Conservation (phyloP, 2,797 vertebrate genomes). For the Petrocephalus sullivani region DNA sequence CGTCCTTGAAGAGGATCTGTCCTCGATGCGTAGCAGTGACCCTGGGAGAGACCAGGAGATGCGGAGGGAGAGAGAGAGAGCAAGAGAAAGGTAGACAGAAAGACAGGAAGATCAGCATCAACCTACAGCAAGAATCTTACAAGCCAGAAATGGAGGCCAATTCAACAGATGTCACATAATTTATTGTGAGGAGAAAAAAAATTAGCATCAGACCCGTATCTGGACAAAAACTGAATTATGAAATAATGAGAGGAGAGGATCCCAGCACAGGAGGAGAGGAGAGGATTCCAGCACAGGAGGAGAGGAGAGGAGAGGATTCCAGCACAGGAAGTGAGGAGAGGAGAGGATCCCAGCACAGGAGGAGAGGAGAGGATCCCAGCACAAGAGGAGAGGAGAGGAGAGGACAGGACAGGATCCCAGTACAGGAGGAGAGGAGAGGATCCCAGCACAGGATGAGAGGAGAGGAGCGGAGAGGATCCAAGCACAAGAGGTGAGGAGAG, state of each 20-base stretch:
- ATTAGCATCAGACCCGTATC: neutral
- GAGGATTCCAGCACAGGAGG: neutral
- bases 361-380: neutral
- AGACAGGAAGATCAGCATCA: neutral
- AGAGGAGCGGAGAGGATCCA: too few relatives aligned
- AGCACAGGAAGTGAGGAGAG: neutral
- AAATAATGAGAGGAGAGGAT: neutral
- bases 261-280: too few relatives aligned
- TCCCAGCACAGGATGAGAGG: too few relatives aligned
- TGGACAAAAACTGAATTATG: neutral
- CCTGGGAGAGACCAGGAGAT: conserved; percentile 55
- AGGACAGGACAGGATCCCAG: too few relatives aligned
- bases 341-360: too few relatives aligned
- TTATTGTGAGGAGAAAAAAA: neutral
- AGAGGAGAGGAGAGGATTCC: neutral
- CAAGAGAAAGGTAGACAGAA: neutral
- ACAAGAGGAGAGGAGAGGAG: neutral
- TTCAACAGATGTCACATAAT: neutral
- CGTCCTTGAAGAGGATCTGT: conserved; percentile 98
- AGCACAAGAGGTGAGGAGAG: neutral
- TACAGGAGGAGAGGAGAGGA: neutral
- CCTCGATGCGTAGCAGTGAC: conserved; percentile 91
- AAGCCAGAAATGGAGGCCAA: neutral
- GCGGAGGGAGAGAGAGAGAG: neutral
- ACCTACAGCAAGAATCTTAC: neutral